Evolutionary conservation across 23 tunicate genomes (phyloP).

Genomic region (Trididemnum clinides): DNA sequence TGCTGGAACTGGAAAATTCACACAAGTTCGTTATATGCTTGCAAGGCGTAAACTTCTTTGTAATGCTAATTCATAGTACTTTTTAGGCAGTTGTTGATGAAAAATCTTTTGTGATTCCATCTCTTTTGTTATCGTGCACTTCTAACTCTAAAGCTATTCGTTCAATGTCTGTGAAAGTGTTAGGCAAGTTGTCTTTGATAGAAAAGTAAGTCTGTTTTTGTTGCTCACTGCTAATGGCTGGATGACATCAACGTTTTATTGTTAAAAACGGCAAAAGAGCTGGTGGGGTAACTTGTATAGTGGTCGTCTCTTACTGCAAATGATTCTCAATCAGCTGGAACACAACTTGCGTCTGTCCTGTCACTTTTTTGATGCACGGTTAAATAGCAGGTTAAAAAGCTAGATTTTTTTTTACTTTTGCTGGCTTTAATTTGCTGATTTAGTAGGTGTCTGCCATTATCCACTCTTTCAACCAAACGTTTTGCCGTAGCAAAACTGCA

Average conservation of each 20-base stretch:
- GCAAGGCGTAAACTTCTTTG: too few species aligned
- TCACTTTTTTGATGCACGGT: not conserved
- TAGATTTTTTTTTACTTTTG: not conserved
- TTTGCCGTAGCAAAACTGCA: too few species aligned
- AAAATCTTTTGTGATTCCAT: not conserved
- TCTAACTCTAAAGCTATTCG: not conserved
- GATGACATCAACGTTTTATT: too few species aligned
- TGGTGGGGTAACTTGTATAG: too few species aligned
- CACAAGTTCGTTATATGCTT: too few species aligned
- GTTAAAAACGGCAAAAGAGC: too few species aligned
- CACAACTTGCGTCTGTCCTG: too few species aligned
- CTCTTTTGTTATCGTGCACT: conserved; percentile 5
- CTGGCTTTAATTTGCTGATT: not conserved
- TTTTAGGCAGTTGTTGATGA: not conserved
- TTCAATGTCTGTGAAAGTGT: not conserved
- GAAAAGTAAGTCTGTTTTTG: not conserved
- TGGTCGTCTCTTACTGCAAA: not conserved
- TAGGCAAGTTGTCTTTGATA: not conserved
- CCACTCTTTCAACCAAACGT: too few species aligned
- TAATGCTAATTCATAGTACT: too few species aligned
- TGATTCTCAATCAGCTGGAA: not conserved
- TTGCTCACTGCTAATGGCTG: too few species aligned
- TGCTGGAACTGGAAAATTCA: not conserved
- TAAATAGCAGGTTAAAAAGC: not conserved
- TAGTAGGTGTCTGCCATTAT: too few species aligned